A percentile compares a stretch with the other conserved stretches of the same genome.
These are phyloP conservation scores for Fistularia commersonii DNA, from an alignment of 2,797 vertebrate genomes.

Conservation along the genomic window DNA sequence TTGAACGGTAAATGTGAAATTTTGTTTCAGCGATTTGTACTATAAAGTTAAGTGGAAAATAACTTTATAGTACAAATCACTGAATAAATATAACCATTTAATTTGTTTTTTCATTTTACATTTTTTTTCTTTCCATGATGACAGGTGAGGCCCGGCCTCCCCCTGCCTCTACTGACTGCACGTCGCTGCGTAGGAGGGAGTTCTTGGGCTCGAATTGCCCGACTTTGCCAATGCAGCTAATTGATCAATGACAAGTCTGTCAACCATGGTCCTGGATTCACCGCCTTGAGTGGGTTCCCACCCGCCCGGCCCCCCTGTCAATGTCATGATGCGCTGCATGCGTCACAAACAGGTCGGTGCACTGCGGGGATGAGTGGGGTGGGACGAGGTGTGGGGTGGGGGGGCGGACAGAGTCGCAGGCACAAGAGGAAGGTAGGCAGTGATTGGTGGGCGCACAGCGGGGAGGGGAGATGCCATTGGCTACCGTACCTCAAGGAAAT, in stretches of 20 bases:
- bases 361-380: constrained; percentile 17
- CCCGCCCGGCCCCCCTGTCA: not conserved
- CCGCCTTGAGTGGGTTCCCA: constrained; percentile 42
- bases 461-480: constrained; percentile 54
- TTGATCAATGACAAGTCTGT: not conserved
- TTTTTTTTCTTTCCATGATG: too few relatives aligned
- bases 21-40: too few relatives aligned
- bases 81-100: too few relatives aligned
- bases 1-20: too few relatives aligned
- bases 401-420: constrained; percentile 11
- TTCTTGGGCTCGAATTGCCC: too few relatives aligned
- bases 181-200: too few relatives aligned
- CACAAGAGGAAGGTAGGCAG: constrained; percentile 40
- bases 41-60: too few relatives aligned
- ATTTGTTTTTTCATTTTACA: too few relatives aligned
- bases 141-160: too few relatives aligned
- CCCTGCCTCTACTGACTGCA: too few relatives aligned
- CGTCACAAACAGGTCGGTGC: constrained; percentile 52
- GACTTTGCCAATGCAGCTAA: too few relatives aligned
- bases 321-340: constrained; percentile 57
- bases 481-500: constrained; percentile 78
- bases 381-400: not conserved
- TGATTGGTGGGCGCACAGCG: constrained; percentile 51
- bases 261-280: constrained; percentile 58
- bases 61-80: too few relatives aligned